A percentile compares a stretch with the other conserved stretches of the same genome.
phyloP scores from a whole-genome alignment of 2,113 vertebrate genomes.

The Cacatua alba region DNA sequence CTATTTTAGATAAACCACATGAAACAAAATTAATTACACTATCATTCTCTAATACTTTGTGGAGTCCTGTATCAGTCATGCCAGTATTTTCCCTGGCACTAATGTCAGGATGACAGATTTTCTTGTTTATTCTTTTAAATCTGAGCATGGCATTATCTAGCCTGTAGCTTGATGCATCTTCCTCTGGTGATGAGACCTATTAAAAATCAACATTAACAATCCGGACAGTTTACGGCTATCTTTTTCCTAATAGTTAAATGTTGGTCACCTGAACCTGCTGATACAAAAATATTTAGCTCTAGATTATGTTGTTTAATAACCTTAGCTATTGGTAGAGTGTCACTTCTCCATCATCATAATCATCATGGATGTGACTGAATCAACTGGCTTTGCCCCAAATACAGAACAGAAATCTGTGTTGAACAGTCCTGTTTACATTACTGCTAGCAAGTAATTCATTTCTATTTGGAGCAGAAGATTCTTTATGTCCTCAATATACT shows the following conservation, averaged over 20 bases:
- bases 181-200: background rate
- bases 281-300: background rate
- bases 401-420: background rate
- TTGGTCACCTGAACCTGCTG: background rate
- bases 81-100: background rate
- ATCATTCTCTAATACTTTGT: background rate
- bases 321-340: background rate
- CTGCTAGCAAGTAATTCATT: background rate
- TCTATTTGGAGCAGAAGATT: background rate
- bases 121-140: background rate
- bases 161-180: background rate
- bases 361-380: background rate
- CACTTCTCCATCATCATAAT: background rate
- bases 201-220: background rate
- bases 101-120: background rate
- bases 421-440: background rate
- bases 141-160: background rate
- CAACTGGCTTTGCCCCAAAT: background rate
- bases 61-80: background rate
- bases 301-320: background rate
- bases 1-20: background rate
- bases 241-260: background rate
- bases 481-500: background rate
- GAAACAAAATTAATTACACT: background rate
- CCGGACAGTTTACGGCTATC: background rate